Conservation (phyloP, 2,888 invertebrate genomes). For the Strigamia transsilvanica region DNA sequence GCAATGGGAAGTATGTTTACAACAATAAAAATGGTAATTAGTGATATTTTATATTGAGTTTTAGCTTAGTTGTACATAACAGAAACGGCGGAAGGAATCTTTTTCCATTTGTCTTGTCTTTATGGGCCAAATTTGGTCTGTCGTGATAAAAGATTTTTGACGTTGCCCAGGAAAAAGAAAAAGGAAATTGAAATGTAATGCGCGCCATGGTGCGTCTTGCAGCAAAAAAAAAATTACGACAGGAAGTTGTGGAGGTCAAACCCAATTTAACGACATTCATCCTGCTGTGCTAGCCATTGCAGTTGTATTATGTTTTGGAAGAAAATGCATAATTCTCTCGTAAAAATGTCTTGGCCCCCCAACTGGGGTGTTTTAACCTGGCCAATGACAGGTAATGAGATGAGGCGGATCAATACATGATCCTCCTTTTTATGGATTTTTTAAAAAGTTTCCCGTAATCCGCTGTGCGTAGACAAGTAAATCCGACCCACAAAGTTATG, state of each 20-base stretch:
- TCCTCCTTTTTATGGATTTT: neutral
- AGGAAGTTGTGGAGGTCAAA: constrained; percentile 31
- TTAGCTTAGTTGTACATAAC: neutral
- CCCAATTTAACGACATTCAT: constrained; percentile 26
- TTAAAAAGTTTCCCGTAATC: no score
- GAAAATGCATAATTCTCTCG: constrained; percentile 4
- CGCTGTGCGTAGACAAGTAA: no score
- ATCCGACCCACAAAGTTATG: no score
- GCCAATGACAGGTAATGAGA: neutral
- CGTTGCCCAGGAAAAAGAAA: neutral
- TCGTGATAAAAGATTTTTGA: constrained; percentile 6
- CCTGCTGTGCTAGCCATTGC: neutral
- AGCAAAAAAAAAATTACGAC: constrained; percentile 25
- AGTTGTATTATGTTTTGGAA: neutral
- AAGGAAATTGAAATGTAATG: constrained; percentile 27
- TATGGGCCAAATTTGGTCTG: constrained; percentile 19
- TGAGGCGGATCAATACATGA: neutral
- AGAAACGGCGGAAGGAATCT: neutral
- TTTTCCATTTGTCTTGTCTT: constrained; percentile 13
- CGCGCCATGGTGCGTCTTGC: constrained; percentile 24
- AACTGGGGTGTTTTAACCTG: neutral
- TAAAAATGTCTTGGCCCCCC: neutral
- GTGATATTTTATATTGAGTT: no score
- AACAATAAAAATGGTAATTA: no score
- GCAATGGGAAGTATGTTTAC: no score